Percentiles rank a stretch among this genome's conserved stretches.
phyloP scores from a whole-genome alignment of 2,888 invertebrate genomes.

The Microctonus hyperodae region DNA sequence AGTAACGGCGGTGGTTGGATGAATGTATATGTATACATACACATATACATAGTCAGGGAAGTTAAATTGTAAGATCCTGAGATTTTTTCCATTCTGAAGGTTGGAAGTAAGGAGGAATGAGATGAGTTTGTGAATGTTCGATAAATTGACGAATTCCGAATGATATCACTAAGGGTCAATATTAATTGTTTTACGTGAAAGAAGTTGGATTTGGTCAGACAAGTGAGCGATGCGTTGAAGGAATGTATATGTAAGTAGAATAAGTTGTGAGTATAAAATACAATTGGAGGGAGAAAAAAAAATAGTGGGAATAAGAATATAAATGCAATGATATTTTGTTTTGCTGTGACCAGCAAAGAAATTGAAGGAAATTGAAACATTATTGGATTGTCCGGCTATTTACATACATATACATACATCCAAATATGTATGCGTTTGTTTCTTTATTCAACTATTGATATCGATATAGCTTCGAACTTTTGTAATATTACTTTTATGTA shows the following conservation, averaged over 20 bases:
- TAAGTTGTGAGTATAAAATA: not conserved
- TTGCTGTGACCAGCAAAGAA: not conserved
- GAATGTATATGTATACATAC: constrained; percentile 19
- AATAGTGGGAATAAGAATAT: too few species aligned
- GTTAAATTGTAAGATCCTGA: constrained; percentile 40
- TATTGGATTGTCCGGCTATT: constrained; percentile 10
- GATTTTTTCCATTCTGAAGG: constrained; percentile 28
- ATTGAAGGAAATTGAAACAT: constrained; percentile 5
- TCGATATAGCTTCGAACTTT: not conserved
- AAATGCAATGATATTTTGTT: not conserved
- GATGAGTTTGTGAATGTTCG: not conserved
- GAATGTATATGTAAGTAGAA: not conserved
- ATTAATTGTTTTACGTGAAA: too few species aligned
- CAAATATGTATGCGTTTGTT: not conserved
- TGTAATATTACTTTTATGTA: not conserved
- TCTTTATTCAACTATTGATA: not conserved
- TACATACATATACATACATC: not conserved
- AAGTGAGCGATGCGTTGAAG: too few species aligned
- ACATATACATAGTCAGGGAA: not conserved
- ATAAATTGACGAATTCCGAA: constrained; percentile 30
- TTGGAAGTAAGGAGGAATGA: constrained; percentile 1
- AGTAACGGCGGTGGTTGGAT: constrained; percentile 40
- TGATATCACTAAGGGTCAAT: not conserved
- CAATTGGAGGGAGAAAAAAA: not conserved
- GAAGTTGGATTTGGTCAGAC: too few species aligned